phyloP scores from a whole-genome alignment of 2,113 vertebrate species.

The Gobio gobio region DNA sequence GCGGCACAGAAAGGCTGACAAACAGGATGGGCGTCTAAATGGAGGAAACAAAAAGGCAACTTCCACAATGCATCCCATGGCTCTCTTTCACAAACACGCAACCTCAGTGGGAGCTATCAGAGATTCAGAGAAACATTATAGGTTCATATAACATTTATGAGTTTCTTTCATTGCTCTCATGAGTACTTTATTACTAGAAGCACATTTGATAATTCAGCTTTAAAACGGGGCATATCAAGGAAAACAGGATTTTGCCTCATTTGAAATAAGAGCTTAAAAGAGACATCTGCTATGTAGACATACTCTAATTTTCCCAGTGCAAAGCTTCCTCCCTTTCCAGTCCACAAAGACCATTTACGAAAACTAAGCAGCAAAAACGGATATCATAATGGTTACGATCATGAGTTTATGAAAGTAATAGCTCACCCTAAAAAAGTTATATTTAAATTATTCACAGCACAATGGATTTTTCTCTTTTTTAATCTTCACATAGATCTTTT shows the following conservation, averaged over 20 bases:
- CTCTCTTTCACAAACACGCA: constrained; percentile 38
- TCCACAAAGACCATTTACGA: constrained; percentile 27
- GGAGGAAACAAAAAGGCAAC: constrained; percentile 36
- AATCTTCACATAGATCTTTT: not conserved
- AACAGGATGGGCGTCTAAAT: constrained; percentile 32
- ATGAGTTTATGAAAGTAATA: constrained; percentile 20
- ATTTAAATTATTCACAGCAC: not conserved
- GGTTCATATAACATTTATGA: constrained; percentile 35
- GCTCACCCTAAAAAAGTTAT: not conserved
- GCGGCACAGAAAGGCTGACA: constrained; percentile 21
- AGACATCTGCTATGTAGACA: constrained; percentile 20
- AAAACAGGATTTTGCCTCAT: not conserved
- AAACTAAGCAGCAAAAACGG: not conserved
- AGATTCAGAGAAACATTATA: constrained; percentile 14
- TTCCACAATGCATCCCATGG: constrained; percentile 50
- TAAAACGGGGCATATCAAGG: not conserved
- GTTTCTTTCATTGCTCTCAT: constrained; percentile 40
- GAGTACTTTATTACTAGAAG: constrained; percentile 39
- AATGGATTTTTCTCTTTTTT: not conserved
- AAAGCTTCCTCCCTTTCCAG: not conserved
- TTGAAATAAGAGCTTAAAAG: not conserved
- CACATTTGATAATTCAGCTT: constrained; percentile 19
- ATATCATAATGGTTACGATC: not conserved
- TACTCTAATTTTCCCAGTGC: constrained; percentile 11
- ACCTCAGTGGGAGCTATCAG: not conserved